These are phyloP conservation scores for Malaclemys terrapin DNA, from an alignment of 2,113 vertebrate species.

Conservation along the genomic window DNA sequence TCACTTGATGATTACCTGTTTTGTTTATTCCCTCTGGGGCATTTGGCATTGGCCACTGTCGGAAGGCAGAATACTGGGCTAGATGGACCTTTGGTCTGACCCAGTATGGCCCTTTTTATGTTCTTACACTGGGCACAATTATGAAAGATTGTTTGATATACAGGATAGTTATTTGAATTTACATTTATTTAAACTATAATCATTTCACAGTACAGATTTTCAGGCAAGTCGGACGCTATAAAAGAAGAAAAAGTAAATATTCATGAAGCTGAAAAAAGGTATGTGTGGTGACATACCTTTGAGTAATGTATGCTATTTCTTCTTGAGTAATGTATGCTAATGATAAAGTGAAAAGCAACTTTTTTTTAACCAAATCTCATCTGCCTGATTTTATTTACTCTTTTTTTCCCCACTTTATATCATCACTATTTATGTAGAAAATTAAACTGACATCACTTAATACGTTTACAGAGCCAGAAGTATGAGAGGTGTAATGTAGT, in stretches of 20 bases:
- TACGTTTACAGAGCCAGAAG: not conserved
- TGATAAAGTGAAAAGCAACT: not conserved
- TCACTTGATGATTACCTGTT: too few species aligned
- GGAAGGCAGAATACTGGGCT: too few species aligned
- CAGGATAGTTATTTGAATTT: not conserved
- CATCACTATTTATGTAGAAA: not conserved
- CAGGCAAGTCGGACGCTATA: slow-evolving; percentile 36
- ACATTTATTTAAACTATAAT: slow-evolving; percentile 24
- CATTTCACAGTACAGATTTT: slow-evolving; percentile 65
- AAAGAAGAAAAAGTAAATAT: slow-evolving; percentile 63
- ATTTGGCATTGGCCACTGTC: too few species aligned
- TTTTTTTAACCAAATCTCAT: not conserved
- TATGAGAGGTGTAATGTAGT: not conserved
- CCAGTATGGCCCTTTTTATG: too few species aligned
- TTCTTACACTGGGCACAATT: not conserved
- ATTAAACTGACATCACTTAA: not conserved
- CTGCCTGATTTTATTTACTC: not conserved
- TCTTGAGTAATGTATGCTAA: not conserved
- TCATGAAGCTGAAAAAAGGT: slow-evolving; percentile 73
- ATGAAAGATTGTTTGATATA: not conserved
- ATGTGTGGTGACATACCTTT: slow-evolving; percentile 11
- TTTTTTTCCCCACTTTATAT: not conserved
- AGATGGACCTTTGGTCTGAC: too few species aligned
- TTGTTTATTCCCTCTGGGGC: too few species aligned
- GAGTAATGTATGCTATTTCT: not conserved